Base-by-base conservation (phyloP, 2,888 invertebrate species). In the Argynnis bischoffii region DNA sequence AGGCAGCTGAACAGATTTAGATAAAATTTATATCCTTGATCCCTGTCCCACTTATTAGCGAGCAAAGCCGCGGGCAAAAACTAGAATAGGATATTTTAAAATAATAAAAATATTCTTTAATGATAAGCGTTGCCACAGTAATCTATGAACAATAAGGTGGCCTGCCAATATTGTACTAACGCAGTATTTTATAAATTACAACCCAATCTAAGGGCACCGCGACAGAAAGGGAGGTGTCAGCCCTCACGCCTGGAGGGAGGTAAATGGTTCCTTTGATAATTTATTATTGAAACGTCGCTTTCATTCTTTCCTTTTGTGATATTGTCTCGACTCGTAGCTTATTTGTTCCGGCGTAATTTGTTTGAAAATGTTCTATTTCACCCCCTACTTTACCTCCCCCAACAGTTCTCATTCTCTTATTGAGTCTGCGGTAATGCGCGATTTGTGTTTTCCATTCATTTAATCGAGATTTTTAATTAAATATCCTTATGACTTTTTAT, bases 211-310 rank as follows among this genome's bases (percentile, higher is more conserved):
- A 84, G 76, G 81, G 81, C 81, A 81, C 85, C 83, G 85, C 84
- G 80, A 85, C 85, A 48, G 48, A 31, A 81, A 80, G 80, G 82
- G 86, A 87, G 89, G 89, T 89, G 89, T 86, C 84, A 81, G 79
- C 77, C 79, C 82, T 82, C 82, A 78, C 80, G 81, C 81, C 79
- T 78, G 75, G 72, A 66, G 72, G 72, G 73, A 70, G 77, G 76
- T 68, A 77, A 75, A 74, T 75, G 77, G 76, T 78, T 78, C 81
- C 86, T 85, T 84, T 86, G 84, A 87, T 89, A 88, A 88, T 89
- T 88, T 89, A 89, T 89, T 89, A 89, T 89, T 88, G 88, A 88
- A 88, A 87, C 84, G 83, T 84, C 83, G 83, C 84, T 81, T 86
- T 81, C 81, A 79, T 86, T 84, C 84, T 81, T 84, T 86, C 82